These are phyloP conservation scores for Ranitomeya imitator DNA, from an alignment of 2,113 vertebrate genomes.

Conservation along the genomic window DNA sequence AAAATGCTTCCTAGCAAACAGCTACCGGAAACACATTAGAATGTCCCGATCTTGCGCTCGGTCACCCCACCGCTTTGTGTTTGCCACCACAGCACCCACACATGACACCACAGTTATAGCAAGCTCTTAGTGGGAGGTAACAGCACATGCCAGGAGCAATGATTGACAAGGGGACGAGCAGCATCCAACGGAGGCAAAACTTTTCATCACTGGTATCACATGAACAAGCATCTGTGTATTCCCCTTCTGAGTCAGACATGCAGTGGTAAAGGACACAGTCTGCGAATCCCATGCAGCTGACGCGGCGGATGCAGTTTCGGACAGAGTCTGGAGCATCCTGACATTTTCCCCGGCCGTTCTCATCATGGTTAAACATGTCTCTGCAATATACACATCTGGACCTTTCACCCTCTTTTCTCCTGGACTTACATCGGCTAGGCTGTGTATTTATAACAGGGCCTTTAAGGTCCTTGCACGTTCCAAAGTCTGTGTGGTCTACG, in stretches of 20 bases:
- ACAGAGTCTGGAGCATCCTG: slow-evolving; percentile 93
- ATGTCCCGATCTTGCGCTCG: slow-evolving; percentile 51
- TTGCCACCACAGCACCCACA: slow-evolving; percentile 95
- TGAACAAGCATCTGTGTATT: slow-evolving; percentile 97
- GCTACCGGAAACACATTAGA: slow-evolving; percentile 52
- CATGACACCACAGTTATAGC: slow-evolving; percentile 89
- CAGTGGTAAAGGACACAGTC: slow-evolving; percentile 99
- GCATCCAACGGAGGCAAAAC: slow-evolving; percentile 94
- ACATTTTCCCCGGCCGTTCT: slow-evolving; percentile 89
- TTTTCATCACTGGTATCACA: slow-evolving; percentile 93
- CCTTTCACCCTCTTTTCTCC: slow-evolving; percentile 81
- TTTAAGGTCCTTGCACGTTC: slow-evolving; percentile 81
- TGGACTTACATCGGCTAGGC: slow-evolving; percentile 81
- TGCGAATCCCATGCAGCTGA: slow-evolving; percentile 98
- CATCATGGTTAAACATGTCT: slow-evolving; percentile 87
- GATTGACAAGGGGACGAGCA: slow-evolving; percentile 90
- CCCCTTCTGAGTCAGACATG: slow-evolving; percentile 98
- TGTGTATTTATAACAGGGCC: slow-evolving; percentile 85
- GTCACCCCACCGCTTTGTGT: slow-evolving; percentile 92
- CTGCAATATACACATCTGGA: slow-evolving; percentile 92
- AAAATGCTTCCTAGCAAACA: slow-evolving; percentile 65
- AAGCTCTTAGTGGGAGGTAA: slow-evolving; percentile 93
- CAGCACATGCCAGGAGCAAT: slow-evolving; percentile 98
- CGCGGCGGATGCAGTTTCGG: slow-evolving; percentile 85
- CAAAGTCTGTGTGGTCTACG: slow-evolving; percentile 80